Evolutionary conservation across 2,888 invertebrate genomes (phyloP).

Genomic region (Notodonta ziczac): DNA sequence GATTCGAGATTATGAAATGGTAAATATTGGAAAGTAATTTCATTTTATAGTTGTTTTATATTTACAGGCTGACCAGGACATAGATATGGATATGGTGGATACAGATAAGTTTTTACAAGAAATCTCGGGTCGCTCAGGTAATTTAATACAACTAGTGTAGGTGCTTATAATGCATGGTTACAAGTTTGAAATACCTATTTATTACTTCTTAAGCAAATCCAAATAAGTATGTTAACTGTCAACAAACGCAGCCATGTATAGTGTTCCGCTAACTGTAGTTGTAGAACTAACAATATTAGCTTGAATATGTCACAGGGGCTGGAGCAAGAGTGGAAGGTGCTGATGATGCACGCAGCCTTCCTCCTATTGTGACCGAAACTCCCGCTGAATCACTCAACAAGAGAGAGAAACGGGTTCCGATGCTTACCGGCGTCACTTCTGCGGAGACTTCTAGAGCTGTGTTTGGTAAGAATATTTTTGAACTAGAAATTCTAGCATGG

Average conservation of each 20-base stretch:
- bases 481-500: neutral
- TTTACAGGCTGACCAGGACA: conserved; percentile 84
- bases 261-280: no score
- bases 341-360: conserved; percentile 87
- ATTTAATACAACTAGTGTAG: neutral
- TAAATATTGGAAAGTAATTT: no score
- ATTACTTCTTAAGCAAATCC: no score
- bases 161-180: no score
- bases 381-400: conserved; percentile 86
- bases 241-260: no score
- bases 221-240: no score
- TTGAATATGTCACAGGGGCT: conserved; percentile 66
- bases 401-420: conserved; percentile 84
- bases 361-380: conserved; percentile 86
- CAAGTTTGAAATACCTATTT: no score
- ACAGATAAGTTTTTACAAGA: conserved; percentile 86
- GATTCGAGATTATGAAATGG: no score
- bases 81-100: conserved; percentile 83
- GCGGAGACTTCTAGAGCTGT: conserved; percentile 89
- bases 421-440: conserved; percentile 89
- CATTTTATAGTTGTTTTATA: neutral
- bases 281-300: neutral
- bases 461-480: conserved; percentile 61
- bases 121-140: conserved; percentile 82
- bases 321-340: conserved; percentile 88